phyloP scores from a whole-genome alignment of 30 jellyfish, hydroid and myxozoan genomes.

The Aurelia aurita complex sp. Pacific region DNA sequence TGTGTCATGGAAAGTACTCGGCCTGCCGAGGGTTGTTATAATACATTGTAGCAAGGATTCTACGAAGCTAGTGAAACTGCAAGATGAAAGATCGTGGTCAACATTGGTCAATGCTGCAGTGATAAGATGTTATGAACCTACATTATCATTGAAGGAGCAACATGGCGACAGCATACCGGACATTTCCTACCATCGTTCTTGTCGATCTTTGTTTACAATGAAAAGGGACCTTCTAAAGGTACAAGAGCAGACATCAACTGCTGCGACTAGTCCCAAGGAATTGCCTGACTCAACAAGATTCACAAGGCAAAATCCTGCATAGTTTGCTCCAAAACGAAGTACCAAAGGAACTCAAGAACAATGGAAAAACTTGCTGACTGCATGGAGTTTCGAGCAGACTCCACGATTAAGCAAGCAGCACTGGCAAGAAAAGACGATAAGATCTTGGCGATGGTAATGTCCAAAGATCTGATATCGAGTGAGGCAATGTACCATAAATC shows the following conservation, averaged over 20 bases:
- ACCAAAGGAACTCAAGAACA: conserved; percentile 22
- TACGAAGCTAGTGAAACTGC: conserved; percentile 24
- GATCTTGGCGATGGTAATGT: conserved; percentile 21
- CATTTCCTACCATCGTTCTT: conserved; percentile 44
- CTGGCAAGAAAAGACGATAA: conserved; percentile 27
- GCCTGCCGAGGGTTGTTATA: conserved; percentile 39
- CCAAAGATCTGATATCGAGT: conserved; percentile 16
- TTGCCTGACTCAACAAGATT: conserved; percentile 29
- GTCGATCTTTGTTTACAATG: conserved; percentile 46
- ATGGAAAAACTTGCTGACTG: conserved; percentile 16
- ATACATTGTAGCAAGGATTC: conserved; percentile 40
- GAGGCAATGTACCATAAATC: conserved; percentile 16
- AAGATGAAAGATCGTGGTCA: conserved; percentile 41
- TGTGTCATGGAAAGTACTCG: conserved; percentile 3
- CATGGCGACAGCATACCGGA: conserved; percentile 30
- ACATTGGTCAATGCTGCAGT: conserved; percentile 39
- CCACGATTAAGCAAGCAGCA: conserved; percentile 13
- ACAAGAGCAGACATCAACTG: conserved; percentile 37
- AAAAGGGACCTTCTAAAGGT: conserved; percentile 30
- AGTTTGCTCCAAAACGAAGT: conserved; percentile 26
- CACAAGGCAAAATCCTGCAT: conserved; percentile 25
- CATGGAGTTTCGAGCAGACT: conserved; percentile 28
- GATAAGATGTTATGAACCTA: conserved; percentile 21
- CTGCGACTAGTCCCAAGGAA: conserved; percentile 27
- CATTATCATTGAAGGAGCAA: conserved; percentile 37